Evolutionary conservation across 2,797 vertebrate species (phyloP).

Genomic region (Tokudaia muenninki): DNA sequence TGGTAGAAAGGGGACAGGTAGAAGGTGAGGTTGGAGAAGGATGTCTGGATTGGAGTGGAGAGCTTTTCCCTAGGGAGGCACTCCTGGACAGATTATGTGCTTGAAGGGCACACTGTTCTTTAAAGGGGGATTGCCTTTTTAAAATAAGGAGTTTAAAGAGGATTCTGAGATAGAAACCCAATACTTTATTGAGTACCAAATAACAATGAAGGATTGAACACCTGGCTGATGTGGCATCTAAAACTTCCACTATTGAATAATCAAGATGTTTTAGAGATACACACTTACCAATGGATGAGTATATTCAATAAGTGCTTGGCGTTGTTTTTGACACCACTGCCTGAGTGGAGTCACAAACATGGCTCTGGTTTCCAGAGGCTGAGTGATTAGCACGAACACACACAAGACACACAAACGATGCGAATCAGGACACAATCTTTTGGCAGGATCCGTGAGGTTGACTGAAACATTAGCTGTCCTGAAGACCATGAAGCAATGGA

Average conservation of each 20-base stretch:
- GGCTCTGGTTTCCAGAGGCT: not conserved
- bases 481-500: not conserved
- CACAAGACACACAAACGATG: not conserved
- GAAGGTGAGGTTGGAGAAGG: not conserved
- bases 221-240: not conserved
- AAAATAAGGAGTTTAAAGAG: not conserved
- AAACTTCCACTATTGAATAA: not conserved
- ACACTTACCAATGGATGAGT: fast-evolving
- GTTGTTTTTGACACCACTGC: not conserved
- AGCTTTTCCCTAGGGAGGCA: not conserved
- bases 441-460: too few relatives aligned
- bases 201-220: not conserved
- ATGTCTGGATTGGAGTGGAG: too few relatives aligned
- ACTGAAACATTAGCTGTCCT: too few relatives aligned
- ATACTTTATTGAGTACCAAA: too few relatives aligned
- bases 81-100: not conserved
- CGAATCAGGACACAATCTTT: too few relatives aligned
- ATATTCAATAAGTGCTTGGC: fast-evolving
- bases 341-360: fast-evolving
- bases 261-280: not conserved
- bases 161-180: not conserved
- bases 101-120: not conserved
- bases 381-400: too few relatives aligned
- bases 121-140: not conserved
- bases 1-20: not conserved